A percentile compares a stretch with the other conserved stretches of the same genome.
Evolutionary conservation across 92 coral and sea anemone genomes (phyloP).

Genomic region (Porites divaricata): DNA sequence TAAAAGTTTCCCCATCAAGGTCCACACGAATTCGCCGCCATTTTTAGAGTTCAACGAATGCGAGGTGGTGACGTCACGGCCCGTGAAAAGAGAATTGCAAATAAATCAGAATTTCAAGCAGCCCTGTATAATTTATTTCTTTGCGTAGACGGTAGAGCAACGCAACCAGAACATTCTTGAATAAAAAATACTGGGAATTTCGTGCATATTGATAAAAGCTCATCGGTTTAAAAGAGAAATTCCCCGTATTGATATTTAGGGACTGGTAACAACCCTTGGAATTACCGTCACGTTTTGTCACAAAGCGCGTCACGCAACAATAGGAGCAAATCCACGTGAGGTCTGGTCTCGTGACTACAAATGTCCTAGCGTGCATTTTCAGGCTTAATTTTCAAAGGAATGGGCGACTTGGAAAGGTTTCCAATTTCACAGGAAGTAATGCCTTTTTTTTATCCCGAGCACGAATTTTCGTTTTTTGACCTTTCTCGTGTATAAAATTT

Average conservation of each 20-base stretch:
- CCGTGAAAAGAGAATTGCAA: slow-evolving; percentile 59
- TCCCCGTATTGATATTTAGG: not conserved
- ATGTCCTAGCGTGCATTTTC: too few relatives aligned
- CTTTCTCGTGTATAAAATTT: too few relatives aligned
- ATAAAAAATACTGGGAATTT: too few relatives aligned
- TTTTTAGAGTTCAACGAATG: slow-evolving; percentile 68
- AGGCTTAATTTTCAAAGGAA: too few relatives aligned
- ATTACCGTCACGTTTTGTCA: slow-evolving; percentile 26
- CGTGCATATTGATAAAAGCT: not conserved
- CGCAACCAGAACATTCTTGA: not conserved
- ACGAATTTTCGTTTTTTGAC: too few relatives aligned
- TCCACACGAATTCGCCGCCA: slow-evolving; percentile 80
- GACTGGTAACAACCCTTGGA: not conserved
- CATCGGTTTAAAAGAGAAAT: not conserved
- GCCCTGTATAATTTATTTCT: too few relatives aligned
- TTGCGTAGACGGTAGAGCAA: too few relatives aligned
- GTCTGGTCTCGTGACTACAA: not conserved
- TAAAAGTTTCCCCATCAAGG: not conserved
- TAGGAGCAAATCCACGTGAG: not conserved
- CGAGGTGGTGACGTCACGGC: slow-evolving; percentile 75
- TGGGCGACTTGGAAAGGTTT: too few relatives aligned
- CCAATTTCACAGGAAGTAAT: too few relatives aligned
- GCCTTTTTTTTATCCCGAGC: too few relatives aligned
- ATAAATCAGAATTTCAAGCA: slow-evolving; percentile 32
- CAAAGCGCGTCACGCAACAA: slow-evolving; percentile 36